Base-by-base conservation (phyloP, 2,888 invertebrate genomes). In the Thymelicus lineola region DNA sequence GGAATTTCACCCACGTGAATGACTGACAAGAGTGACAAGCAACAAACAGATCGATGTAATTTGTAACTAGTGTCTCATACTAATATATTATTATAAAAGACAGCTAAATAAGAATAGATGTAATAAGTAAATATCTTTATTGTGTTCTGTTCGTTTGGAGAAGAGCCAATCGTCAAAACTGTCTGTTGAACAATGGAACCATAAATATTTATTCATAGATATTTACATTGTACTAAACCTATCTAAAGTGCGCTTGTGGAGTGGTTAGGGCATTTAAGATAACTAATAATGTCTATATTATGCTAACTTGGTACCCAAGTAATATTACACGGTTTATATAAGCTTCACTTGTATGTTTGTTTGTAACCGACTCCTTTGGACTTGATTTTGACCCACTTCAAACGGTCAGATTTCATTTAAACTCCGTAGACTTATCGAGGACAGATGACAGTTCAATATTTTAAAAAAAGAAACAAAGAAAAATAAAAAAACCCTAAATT, bases 151-250 rank as follows among this genome's bases (percentile, higher is more conserved):
- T 55, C 55, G 42, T 64, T 64, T 64, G 53, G 64, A 38, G n/a
- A 64, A 64, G 38, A 64, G 64, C 64, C 64, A 64, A 55, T 64
- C 55, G 42, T 35, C 6, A 42, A 35, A 35, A 48, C 42, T 38
- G 64, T 64, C 64, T 14, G 20, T 10, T 42, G 64, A 64, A 64
- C 64, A 64, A 64, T 55, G 42, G 48, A 10, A n/a, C 64, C 20
- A 53, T 64, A 64, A 64, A 64, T 64, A 64, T 64, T 64, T 64
- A 53, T 64, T 38, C 63, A 55, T 20, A 53, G 17, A 62, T 64
- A 55, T 64, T 64, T 53, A 64, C 53, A 53, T 38, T 64, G 63
- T 42, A 62, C 53, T 36, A 20, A 53, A 17, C 38, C 53, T 53
- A 64, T 64, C 63, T 53, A 55, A 46, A 42, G 38, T 53, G 46